A percentile compares a stretch with the other conserved stretches of the same genome.
phyloP scores from a whole-genome alignment of 35 echinoderm and acorn worm genomes.

The Heliocidaris tuberculata region DNA sequence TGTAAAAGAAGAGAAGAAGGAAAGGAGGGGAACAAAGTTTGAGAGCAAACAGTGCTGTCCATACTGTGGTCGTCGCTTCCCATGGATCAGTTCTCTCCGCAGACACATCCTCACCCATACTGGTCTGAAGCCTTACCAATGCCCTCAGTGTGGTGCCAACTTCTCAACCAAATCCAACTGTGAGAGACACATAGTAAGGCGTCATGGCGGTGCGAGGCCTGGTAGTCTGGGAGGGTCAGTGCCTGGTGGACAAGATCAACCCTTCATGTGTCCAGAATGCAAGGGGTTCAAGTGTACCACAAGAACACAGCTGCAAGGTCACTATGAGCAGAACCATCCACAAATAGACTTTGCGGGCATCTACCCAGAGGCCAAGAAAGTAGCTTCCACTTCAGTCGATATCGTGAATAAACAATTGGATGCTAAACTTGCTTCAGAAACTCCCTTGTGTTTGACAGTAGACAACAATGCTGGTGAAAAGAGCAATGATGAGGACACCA shows the following conservation, averaged over 20 bases:
- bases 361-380: constrained; percentile 70
- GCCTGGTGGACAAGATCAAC: constrained; percentile 53
- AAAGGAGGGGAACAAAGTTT: constrained; percentile 56
- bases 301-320: constrained; percentile 67
- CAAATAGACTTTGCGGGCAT: constrained; percentile 63
- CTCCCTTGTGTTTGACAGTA: constrained; percentile 12
- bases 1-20: constrained; percentile 4
- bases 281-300: constrained; percentile 69
- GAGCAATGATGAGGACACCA: neutral
- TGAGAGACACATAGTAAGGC: constrained; percentile 89
- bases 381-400: constrained; percentile 35
- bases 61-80: constrained; percentile 88
- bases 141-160: constrained; percentile 83
- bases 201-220: constrained; percentile 61
- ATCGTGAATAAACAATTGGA: neutral
- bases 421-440: constrained; percentile 13
- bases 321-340: constrained; percentile 82
- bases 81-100: constrained; percentile 93
- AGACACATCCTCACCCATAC: constrained; percentile 94
- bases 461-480: neutral
- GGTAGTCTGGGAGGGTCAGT: constrained; percentile 35
- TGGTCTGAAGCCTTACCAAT: constrained; percentile 93
- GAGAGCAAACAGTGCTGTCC: constrained; percentile 85
- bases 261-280: constrained; percentile 86
- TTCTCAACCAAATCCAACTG: constrained; percentile 99